Base-by-base conservation (phyloP, 37 sponge, comb jelly and placozoan genomes). In the Bolinopsis microptera region DNA sequence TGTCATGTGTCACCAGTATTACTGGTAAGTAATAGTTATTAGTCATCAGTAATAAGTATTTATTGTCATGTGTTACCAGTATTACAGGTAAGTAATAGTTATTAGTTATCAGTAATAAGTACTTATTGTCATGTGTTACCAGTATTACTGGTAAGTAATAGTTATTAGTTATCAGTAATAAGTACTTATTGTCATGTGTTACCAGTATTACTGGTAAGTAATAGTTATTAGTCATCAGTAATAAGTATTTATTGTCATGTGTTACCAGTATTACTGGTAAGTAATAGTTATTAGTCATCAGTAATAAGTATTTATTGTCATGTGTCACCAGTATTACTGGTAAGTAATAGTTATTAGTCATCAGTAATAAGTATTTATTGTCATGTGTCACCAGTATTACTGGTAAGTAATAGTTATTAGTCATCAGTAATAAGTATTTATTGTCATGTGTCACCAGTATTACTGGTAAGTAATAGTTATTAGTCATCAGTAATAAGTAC, bases 61-160 rank as follows among this genome's bases (percentile, higher is more conserved):
- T 3, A 24, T 28, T 72, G 31, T 72, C 75, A 8, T 72, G 75
- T 72, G 75, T 72, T n/a, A 72, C 31, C 31, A 72, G 75, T n/a
- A 72, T 72, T 24, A 72, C 75, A 8, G 75, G 75, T 72, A 48
- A 48, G n/a, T n/a, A n/a, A n/a, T n/a, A n/a, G n/a, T n/a, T n/a
- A n/a, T n/a, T n/a, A n/a, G n/a, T n/a, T n/a, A n/a, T n/a, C n/a
- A n/a, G n/a, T n/a, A 72, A n/a, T 30, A 72, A 3, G 26, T 2
- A 23, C 18, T 72, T 2, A 23, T 28, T 72, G 31, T 21, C 75
- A 8, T 72, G 75, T 72, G 75, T 72, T n/a, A 72, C 31, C 22
- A 72, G 75, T n/a, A 72, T 72, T 24, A 72, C 75, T n/a, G 75
- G 75, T 72, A 28, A 72, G n/a, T n/a, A n/a, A n/a, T n/a, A n/a